Evolutionary conservation across 2,113 vertebrate species (phyloP).

Genomic region (Scytalopus superciliaris): DNA sequence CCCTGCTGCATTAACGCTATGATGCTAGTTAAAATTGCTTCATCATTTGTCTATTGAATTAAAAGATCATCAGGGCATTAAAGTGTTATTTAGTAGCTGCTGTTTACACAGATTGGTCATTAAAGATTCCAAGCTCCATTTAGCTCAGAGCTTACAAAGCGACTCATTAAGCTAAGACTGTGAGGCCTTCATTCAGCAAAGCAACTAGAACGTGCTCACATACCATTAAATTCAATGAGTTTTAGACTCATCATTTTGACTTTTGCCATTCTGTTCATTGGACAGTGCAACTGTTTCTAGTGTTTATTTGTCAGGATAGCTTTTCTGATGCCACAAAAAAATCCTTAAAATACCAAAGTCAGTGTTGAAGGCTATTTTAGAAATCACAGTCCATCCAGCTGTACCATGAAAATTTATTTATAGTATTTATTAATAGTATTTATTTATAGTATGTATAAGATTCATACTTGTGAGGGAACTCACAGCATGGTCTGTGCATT

Average conservation of each 20-base stretch:
- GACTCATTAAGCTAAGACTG: slow-evolving; percentile 8
- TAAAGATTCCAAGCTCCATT: slow-evolving; percentile 49
- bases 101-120: slow-evolving; percentile 56
- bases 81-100: slow-evolving; percentile 42
- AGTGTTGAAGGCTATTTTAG: not conserved
- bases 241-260: not conserved
- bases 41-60: slow-evolving; percentile 49
- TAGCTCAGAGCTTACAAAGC: slow-evolving; percentile 34
- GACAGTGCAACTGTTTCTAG: not conserved
- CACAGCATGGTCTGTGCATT: not conserved
- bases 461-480: not conserved
- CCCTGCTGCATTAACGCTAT: not conserved
- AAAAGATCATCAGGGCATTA: slow-evolving; percentile 54
- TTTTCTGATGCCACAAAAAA: not conserved
- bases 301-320: not conserved
- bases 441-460: not conserved
- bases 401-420: not conserved
- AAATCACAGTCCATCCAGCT: not conserved
- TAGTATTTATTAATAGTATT: not conserved
- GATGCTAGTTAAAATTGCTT: slow-evolving; percentile 25
- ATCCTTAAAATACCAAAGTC: not conserved
- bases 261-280: not conserved
- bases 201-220: not conserved
- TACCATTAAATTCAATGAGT: not conserved
- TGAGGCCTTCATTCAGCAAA: not conserved